Evolutionary conservation across 2,113 vertebrate genomes (phyloP).

Genomic region (Crypturellus undulatus): DNA sequence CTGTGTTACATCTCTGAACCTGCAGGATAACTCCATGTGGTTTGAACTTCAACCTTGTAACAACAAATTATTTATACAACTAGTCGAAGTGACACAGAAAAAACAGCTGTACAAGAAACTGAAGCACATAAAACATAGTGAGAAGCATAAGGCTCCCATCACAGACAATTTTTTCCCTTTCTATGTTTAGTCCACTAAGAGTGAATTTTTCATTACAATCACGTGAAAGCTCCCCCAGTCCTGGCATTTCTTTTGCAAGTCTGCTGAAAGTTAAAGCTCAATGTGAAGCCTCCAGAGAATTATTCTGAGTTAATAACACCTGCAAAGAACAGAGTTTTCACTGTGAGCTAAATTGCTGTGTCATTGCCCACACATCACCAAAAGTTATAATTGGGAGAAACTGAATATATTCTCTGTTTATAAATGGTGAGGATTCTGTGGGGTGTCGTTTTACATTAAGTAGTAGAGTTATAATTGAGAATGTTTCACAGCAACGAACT

Average conservation of each 20-base stretch:
- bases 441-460: not conserved
- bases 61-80: slow-evolving; percentile 52
- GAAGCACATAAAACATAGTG: not conserved
- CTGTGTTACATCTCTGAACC: slow-evolving; percentile 3
- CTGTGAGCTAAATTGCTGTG: slow-evolving; percentile 39
- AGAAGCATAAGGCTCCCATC: slow-evolving; percentile 14
- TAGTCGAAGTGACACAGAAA: slow-evolving; percentile 33
- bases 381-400: slow-evolving; percentile 39
- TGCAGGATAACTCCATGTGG: not conserved
- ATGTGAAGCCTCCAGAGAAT: slow-evolving; percentile 7
- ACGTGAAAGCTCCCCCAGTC: not conserved
- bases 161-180: slow-evolving; percentile 23
- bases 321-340: slow-evolving; percentile 67
- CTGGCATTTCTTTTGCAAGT: slow-evolving; percentile 34
- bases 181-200: slow-evolving; percentile 2
- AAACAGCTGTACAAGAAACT: slow-evolving; percentile 8
- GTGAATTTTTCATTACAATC: slow-evolving; percentile 69
- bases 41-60: slow-evolving; percentile 59
- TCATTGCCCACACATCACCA: slow-evolving; percentile 30
- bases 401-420: slow-evolving; percentile 30
- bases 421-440: not conserved
- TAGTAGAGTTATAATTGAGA: not conserved
- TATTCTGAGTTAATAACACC: slow-evolving; percentile 50
- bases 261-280: slow-evolving; percentile 56
- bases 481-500: not conserved